Conservation (phyloP, 2,113 vertebrate species). For the Osmerus eperlanus region DNA sequence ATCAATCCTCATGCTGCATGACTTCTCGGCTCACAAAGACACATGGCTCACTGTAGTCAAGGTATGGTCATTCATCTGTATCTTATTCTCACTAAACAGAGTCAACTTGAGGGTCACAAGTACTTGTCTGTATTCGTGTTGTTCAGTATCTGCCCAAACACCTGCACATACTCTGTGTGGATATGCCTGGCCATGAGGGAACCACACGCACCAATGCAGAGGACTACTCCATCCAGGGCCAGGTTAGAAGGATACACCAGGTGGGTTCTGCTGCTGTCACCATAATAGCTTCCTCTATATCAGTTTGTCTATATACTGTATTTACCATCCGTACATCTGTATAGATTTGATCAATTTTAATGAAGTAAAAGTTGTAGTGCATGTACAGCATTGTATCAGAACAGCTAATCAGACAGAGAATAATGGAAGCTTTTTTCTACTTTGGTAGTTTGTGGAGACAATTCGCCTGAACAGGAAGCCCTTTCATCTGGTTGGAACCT, state of each 20-base stretch:
- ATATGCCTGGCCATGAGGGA: slow-evolving; percentile 95
- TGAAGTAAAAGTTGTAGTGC: no score
- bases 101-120: not conserved
- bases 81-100: not conserved
- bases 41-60: slow-evolving; percentile 91
- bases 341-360: no score
- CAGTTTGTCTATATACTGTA: no score
- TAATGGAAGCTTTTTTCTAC: not conserved
- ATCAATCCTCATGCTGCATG: slow-evolving; percentile 89
- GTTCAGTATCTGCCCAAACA: slow-evolving; percentile 91
- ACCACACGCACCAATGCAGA: slow-evolving; percentile 86
- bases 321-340: no score
- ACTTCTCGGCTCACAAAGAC: slow-evolving; percentile 94
- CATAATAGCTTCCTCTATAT: not conserved
- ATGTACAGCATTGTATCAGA: no score
- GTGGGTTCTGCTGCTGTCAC: slow-evolving; percentile 60
- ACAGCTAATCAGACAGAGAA: no score
- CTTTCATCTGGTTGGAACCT: slow-evolving; percentile 89
- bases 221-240: slow-evolving; percentile 87
- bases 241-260: slow-evolving; percentile 90
- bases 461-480: slow-evolving; percentile 85
- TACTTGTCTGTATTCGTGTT: slow-evolving; percentile 6
- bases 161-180: slow-evolving; percentile 90
- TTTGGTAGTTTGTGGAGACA: slow-evolving; percentile 85
- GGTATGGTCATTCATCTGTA: slow-evolving; percentile 62